Conservation (phyloP, 2,113 vertebrate species). For the Brachyistius frenatus region DNA sequence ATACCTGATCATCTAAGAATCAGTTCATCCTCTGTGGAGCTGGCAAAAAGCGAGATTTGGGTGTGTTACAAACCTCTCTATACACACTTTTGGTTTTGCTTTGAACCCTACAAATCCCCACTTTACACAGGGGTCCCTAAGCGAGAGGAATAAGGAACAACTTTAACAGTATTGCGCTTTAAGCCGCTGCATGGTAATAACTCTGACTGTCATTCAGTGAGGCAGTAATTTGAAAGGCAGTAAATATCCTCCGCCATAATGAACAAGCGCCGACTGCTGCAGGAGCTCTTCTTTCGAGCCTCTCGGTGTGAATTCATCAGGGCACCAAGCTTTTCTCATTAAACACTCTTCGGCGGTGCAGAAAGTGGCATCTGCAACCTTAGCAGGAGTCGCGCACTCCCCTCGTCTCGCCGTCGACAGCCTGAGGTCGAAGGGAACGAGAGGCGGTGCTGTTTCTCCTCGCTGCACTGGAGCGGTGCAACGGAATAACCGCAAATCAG, state of each 20-base stretch:
- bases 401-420: constrained; percentile 39
- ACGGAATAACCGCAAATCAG: not conserved
- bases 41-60: constrained; percentile 13
- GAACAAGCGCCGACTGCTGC: constrained; percentile 39
- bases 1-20: constrained; percentile 8
- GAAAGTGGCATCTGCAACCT: constrained; percentile 68
- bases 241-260: constrained; percentile 50
- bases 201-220: constrained; percentile 37
- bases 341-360: constrained; percentile 54
- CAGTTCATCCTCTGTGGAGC: constrained; percentile 13
- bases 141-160: constrained; percentile 30
- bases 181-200: constrained; percentile 32
- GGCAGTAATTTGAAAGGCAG: constrained; percentile 39
- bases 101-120: constrained; percentile 25
- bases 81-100: constrained; percentile 30
- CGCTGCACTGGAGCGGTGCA: not conserved
- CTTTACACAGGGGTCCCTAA: not conserved
- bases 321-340: constrained; percentile 65
- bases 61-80: constrained; percentile 25
- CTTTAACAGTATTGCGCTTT: constrained; percentile 31
- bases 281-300: constrained; percentile 31
- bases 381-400: constrained; percentile 55
- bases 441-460: constrained; percentile 22
- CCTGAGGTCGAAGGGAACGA: constrained; percentile 61
- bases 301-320: constrained; percentile 47